These are phyloP conservation scores for Danio aesculapii DNA, from an alignment of 2,797 vertebrate species.

Conservation along the genomic window DNA sequence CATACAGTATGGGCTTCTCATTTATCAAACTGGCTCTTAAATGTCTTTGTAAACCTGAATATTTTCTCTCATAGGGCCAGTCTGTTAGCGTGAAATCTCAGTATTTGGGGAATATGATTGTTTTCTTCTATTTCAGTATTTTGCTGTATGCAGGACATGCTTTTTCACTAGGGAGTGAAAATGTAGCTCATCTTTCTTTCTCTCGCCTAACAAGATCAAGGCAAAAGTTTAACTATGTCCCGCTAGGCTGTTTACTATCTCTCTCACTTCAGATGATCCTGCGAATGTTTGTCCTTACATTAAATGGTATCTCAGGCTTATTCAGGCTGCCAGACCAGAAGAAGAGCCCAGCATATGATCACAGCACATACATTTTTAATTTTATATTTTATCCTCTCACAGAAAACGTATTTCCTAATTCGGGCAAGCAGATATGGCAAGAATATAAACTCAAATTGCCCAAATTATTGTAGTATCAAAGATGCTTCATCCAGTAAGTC, in stretches of 20 bases:
- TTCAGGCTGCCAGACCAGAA: no score
- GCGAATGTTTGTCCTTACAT: not conserved
- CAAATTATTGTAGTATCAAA: no score
- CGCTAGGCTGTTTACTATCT: not conserved
- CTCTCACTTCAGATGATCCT: not conserved
- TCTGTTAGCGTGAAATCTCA: conserved; percentile 3
- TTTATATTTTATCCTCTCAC: no score
- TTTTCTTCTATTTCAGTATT: conserved; percentile 24
- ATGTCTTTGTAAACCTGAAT: conserved; percentile 26
- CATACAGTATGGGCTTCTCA: conserved; percentile 5
- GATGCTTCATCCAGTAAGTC: no score
- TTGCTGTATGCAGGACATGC: conserved; percentile 4
- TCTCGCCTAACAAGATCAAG: not conserved
- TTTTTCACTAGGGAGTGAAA: not conserved
- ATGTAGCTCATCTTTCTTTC: not conserved
- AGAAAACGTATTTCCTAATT: no score
- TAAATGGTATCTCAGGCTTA: not conserved
- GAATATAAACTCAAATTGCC: no score
- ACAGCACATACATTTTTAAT: no score
- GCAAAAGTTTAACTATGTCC: not conserved
- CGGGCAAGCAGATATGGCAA: no score
- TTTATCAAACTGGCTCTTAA: conserved; percentile 34
- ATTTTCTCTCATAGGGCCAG: conserved; percentile 1
- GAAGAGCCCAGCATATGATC: no score
- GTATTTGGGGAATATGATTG: not conserved